Conservation (phyloP, 2,113 vertebrate genomes). For the Forbesichthys agassizii region DNA sequence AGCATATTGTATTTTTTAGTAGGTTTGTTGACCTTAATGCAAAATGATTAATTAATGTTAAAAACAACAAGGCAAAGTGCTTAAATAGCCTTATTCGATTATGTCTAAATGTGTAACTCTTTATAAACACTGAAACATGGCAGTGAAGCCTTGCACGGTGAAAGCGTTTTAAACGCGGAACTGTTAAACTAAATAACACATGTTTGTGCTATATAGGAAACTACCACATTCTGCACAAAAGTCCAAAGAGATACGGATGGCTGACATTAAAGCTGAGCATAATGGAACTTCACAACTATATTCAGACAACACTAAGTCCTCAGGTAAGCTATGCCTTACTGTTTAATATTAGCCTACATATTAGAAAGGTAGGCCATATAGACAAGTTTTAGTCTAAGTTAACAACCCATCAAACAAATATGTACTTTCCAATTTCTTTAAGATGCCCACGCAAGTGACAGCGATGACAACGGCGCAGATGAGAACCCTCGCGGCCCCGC, state of each 20-base stretch:
- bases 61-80: too few relatives aligned
- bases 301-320: slow-evolving; percentile 33
- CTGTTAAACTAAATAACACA: too few relatives aligned
- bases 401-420: background rate
- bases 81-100: too few relatives aligned
- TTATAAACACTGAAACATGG: too few relatives aligned
- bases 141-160: too few relatives aligned
- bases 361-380: background rate
- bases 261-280: slow-evolving; percentile 75
- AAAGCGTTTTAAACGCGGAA: too few relatives aligned
- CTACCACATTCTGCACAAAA: slow-evolving; percentile 78
- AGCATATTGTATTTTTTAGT: background rate
- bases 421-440: background rate
- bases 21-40: too few relatives aligned
- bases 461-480: slow-evolving; percentile 76
- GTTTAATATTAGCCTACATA: background rate
- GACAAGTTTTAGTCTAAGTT: background rate
- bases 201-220: slow-evolving; percentile 75
- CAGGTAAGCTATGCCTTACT: slow-evolving; percentile 33
- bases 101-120: too few relatives aligned
- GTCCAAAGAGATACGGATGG: slow-evolving; percentile 79
- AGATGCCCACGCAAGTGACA: slow-evolving; percentile 80
- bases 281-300: slow-evolving; percentile 50
- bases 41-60: too few relatives aligned
- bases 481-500: slow-evolving; percentile 73